Base-by-base conservation (phyloP, 2,888 invertebrate genomes). In the Azorinus chamasolen region DNA sequence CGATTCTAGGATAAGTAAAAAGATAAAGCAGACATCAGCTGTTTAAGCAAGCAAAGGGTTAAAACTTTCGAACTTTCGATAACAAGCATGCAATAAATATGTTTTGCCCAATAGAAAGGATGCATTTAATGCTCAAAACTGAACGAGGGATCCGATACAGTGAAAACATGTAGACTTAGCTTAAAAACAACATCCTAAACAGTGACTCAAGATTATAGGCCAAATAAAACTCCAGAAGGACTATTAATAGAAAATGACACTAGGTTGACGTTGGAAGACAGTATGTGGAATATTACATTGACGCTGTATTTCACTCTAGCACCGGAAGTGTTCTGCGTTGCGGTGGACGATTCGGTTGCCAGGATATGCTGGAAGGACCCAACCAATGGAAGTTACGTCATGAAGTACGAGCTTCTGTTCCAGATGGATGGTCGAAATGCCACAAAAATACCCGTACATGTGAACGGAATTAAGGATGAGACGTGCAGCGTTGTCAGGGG, bases 301-400 rank as follows among this genome's bases (percentile, higher is more conserved):
- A 83, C 84, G 12, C 74, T 86, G 37, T 86, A 84, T 78, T 86
- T 86, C 53, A 79, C 85, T 51, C 32, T 86, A 86, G 85, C 85
- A 16, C 85, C 85, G 59, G 85, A 86, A 51, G 66, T 84, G 16
- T 86, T 86, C 54, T 86, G 85, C 54, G 84, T 86, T 24, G 79
- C 85, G 3, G 85, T 86, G 8, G 81, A 82, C 16, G 74, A 81
- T 3, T 39, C 65, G 2, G 76, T 75, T 18, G 85, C 85, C 10
- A 69, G 84, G 27, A 79, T 86, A 16, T 86, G 85, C 66, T 86
- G 85, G 85, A 86, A 86, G 57, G 85, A 86, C 53, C 84, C 84
- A 1, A 86, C 85, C 24, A 83, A 84, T 51, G 85, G 85, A 53
- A 78, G 79, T 62, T 84, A 82, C 64, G 85, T 86, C 57, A 83